Conservation (phyloP, 2,113 vertebrate species). For the Dasypus novemcinctus region DNA sequence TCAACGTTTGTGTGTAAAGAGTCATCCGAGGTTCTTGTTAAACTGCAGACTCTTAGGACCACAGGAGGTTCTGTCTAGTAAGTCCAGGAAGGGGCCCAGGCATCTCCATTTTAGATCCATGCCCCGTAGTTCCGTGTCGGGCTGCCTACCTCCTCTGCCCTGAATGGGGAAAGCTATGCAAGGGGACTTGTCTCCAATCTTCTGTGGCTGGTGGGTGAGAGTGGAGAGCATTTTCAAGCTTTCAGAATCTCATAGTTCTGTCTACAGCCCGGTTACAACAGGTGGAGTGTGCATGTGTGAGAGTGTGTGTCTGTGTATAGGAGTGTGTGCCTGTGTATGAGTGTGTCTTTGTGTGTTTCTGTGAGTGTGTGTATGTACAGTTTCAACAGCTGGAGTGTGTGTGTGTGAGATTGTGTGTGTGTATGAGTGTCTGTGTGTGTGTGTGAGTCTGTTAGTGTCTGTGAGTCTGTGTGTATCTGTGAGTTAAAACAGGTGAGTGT, state of each 20-base stretch:
- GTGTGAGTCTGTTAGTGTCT: neutral
- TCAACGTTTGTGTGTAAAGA: neutral
- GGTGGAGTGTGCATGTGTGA: rapidly evolving
- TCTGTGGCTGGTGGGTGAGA: neutral
- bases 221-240: neutral
- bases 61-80: neutral
- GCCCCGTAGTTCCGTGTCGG: neutral
- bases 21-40: neutral
- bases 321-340: neutral
- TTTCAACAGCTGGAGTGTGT: rapidly evolving
- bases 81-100: neutral
- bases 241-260: neutral
- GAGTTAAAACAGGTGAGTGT: neutral
- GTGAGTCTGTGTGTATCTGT: neutral
- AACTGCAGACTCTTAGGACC: neutral
- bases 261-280: neutral
- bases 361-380: neutral
- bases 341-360: neutral
- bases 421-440: too few relatives aligned
- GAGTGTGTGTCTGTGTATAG: rapidly evolving
- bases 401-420: rapidly evolving
- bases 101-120: neutral
- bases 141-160: neutral
- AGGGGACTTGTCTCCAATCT: neutral
- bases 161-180: neutral